Evolutionary conservation across 2,113 vertebrate species (phyloP).

Genomic region (Neopipo cinnamomea): DNA sequence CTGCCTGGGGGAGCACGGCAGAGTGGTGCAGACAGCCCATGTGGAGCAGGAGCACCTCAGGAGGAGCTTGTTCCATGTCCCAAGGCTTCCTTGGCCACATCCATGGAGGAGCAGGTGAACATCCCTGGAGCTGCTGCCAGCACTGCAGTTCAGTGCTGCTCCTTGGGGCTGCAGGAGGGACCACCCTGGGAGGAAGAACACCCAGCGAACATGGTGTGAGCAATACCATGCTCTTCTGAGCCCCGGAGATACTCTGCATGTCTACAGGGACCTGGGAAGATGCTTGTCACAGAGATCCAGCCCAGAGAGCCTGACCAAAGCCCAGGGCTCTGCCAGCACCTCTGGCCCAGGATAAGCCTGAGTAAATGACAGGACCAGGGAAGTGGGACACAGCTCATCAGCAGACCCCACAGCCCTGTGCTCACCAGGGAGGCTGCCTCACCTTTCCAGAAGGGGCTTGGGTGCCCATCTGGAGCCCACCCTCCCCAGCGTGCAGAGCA

Average conservation of each 20-base stretch:
- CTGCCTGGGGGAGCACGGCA: neutral
- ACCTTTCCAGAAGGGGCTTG: neutral
- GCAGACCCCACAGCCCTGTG: rapidly evolving
- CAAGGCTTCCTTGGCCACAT: neutral
- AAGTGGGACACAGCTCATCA: neutral
- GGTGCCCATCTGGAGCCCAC: neutral
- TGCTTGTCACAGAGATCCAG: rapidly evolving
- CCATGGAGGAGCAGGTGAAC: rapidly evolving
- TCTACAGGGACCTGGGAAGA: rapidly evolving
- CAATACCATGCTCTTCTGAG: rapidly evolving
- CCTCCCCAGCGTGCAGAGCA: neutral
- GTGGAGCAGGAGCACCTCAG: neutral
- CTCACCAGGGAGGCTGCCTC: no score
- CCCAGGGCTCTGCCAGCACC: neutral
- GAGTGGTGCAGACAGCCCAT: rapidly evolving
- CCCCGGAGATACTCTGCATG: rapidly evolving
- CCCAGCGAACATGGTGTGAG: rapidly evolving
- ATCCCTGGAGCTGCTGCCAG: neutral
- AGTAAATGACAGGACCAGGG: neutral
- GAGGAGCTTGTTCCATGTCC: neutral
- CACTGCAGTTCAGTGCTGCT: neutral
- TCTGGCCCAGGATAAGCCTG: rapidly evolving
- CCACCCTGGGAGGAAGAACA: neutral
- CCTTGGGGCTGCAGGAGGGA: neutral
- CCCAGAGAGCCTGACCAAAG: neutral